Evolutionary conservation across 2,888 invertebrate genomes (phyloP), one percentile per base, ranked within the genome.

Genomic region (Apodemia duryi): DNA sequence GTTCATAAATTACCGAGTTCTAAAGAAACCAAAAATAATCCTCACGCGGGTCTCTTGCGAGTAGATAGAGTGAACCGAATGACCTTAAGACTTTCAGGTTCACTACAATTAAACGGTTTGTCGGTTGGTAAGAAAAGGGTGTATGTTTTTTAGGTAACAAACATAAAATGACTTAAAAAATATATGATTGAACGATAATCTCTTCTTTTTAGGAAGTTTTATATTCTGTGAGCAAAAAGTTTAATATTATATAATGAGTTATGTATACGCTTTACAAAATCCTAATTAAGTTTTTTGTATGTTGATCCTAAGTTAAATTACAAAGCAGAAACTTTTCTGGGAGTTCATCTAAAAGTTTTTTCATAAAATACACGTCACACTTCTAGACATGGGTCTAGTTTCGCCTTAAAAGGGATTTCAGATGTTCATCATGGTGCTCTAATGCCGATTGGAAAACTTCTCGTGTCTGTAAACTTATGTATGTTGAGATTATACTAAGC

Each of bases 261-360:
- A 35, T 35, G 35, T 35, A 35, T 4, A 21, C 52, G 7, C 9
- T 21, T 29, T 29, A 54, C 11, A 54, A 54, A 54, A 51, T 21
- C 6, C 9, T 29, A 54, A 54, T 29, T 10, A 54, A 29, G 29
- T 54, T 54, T 28, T 54, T 21, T 21, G 29, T 28, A 11, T 29
- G 29, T 54, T 54, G 54, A 54, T 54, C 29, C 54, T 9, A 11
- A 28, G 54, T 28, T 52, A 52, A 52, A 28, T 28, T 28, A 54
- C 52, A 10, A 54, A 54, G 5, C 41, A 51, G 51, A 51, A 51
- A 54, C 9, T 54, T 54, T 54, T 54, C 52, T 54, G 28, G 52
- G 28, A 54, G 52, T 54, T 54, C 52, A 54, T 54, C 52, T 7
- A 10, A 54, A 54, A 54, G 52, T 54, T 54, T 54, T 54, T 54